phyloP scores from a whole-genome alignment of 2,888 invertebrate genomes.

The Sturmia bella region DNA sequence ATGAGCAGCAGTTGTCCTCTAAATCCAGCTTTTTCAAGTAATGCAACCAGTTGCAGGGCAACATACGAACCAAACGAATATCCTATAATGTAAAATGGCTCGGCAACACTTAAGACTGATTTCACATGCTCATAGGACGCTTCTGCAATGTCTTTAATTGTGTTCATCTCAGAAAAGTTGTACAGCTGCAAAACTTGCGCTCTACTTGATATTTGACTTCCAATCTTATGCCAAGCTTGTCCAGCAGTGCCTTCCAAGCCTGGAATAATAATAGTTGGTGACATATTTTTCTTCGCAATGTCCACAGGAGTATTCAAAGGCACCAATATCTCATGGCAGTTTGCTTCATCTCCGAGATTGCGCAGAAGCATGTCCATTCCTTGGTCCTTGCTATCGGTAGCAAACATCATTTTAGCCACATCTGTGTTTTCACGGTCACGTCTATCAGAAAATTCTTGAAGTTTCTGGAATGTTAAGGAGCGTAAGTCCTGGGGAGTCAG shows the following conservation, averaged over 20 bases:
- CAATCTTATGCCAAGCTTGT: slow-evolving; percentile 79
- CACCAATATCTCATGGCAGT: slow-evolving; percentile 83
- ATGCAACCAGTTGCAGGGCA: slow-evolving; percentile 88
- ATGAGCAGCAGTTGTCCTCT: slow-evolving; percentile 87
- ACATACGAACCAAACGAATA: slow-evolving; percentile 94
- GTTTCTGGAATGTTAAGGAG: slow-evolving; percentile 86
- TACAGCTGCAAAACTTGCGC: slow-evolving; percentile 78
- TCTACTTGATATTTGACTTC: slow-evolving; percentile 73
- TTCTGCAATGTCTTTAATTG: slow-evolving; percentile 75
- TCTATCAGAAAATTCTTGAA: slow-evolving; percentile 78
- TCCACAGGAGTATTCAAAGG: slow-evolving; percentile 82
- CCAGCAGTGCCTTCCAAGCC: slow-evolving; percentile 87
- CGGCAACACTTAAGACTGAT: slow-evolving; percentile 83
- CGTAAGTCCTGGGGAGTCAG: slow-evolving; percentile 80
- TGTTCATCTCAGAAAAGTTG: slow-evolving; percentile 74
- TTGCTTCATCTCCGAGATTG: slow-evolving; percentile 85
- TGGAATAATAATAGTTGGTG: slow-evolving; percentile 83
- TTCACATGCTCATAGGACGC: slow-evolving; percentile 83
- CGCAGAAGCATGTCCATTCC: slow-evolving; percentile 85
- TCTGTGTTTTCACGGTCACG: slow-evolving; percentile 75
- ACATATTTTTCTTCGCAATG: slow-evolving; percentile 72
- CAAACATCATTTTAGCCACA: slow-evolving; percentile 77
- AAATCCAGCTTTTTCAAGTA: slow-evolving; percentile 86
- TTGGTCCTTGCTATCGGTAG: slow-evolving; percentile 75
- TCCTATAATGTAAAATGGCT: slow-evolving; percentile 89